Evolutionary conservation across 2,113 vertebrate species (phyloP), one percentile per base, ranked within the genome.

Genomic region (Istiophorus platypterus): DNA sequence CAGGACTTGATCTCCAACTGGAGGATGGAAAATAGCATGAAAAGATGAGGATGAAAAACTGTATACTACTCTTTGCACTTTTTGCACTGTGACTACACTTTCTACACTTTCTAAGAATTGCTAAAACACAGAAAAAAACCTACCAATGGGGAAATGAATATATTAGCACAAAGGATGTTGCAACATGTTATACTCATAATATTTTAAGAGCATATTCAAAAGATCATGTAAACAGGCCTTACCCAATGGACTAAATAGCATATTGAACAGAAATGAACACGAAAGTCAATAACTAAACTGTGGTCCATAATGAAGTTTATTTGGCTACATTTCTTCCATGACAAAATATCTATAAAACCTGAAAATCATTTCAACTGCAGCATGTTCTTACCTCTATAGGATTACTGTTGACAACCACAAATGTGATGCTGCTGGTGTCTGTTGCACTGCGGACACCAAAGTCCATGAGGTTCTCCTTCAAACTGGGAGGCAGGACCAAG

Each of bases 1-100:
- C 98, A 99, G 74, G 96, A 97, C 94, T 97, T 98, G 87, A 99
- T 93, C 90, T 97, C 96, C 95, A 99, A 94, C 98, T 99, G 93
- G 11, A 67, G 34, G 37, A 72, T 24, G 64, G 9, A 77, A 66
- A 61, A 2, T 22, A 22, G 27, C 5, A 11, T 54, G 51, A 10
- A 49, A 47, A 49, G 24, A 66, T 10, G 29, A n/a, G 51, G 2
- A 54, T 9, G 27, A 57, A 57, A 27, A 15, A 27, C 26, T 27
- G 54, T 15, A 15, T 15, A 17, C 7, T 27, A 7, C 26, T 2
- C 12, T 24, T 58, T 59, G 15, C 14, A 18, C 26, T 13, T 31
- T 59, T 31, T 59, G 57, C 2, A 59, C 26, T 34, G 45, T 24
- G n/a, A 24, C 41, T 72, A 42, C 27, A 62, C 12, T 74, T 1